phyloP scores from a whole-genome alignment of 2,113 vertebrate species.

The Platysternon megacephalum region DNA sequence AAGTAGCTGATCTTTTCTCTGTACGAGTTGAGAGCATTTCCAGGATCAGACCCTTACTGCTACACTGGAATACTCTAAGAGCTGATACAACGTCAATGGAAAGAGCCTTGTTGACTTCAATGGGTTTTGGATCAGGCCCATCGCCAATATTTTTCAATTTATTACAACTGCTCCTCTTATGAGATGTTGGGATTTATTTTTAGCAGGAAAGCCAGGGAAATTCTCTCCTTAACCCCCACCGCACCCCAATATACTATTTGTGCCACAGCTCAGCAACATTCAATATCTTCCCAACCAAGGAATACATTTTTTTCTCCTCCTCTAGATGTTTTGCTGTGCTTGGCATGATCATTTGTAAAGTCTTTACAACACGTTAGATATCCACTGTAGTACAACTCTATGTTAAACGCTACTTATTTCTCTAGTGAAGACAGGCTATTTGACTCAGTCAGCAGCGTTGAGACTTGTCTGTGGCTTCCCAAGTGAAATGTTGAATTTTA shows the following conservation, averaged over 20 bases:
- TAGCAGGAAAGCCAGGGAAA: background rate
- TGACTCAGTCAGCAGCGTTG: background rate
- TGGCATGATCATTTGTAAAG: background rate
- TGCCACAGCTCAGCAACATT: background rate
- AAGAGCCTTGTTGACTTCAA: background rate
- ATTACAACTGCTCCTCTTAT: background rate
- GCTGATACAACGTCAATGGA: background rate
- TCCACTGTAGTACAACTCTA: background rate
- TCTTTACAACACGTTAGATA: background rate
- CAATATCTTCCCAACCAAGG: background rate
- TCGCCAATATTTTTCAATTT: background rate
- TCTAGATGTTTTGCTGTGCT: background rate
- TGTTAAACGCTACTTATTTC: background rate
- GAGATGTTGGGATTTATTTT: background rate
- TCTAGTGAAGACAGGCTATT: background rate
- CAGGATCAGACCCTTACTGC: background rate
- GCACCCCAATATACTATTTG: background rate
- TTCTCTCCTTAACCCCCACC: background rate
- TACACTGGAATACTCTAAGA: background rate
- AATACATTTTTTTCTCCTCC: background rate
- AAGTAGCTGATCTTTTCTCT: background rate
- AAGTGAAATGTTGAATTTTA: background rate
- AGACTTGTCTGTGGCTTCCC: background rate
- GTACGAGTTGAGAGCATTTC: background rate
- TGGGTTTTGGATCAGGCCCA: background rate